These are phyloP conservation scores for Syritta pipiens DNA, from an alignment of 2,888 invertebrate genomes.

Conservation along the genomic window DNA sequence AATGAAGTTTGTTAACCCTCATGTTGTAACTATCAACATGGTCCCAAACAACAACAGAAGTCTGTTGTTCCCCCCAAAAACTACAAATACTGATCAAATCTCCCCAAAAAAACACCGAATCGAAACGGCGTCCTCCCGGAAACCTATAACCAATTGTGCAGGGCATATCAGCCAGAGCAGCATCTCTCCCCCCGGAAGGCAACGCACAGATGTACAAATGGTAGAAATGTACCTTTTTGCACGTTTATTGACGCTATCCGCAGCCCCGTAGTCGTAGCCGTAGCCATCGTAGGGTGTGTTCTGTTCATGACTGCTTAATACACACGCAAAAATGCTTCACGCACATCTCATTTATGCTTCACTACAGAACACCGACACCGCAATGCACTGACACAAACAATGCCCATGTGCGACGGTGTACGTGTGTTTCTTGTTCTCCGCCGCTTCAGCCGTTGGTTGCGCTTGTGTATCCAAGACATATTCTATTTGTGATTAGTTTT, in stretches of 20 bases:
- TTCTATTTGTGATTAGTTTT: slow-evolving; percentile 57
- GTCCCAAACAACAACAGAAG: too few species aligned
- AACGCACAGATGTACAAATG: slow-evolving; percentile 6
- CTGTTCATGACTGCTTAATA: slow-evolving; percentile 12
- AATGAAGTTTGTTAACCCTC: background rate
- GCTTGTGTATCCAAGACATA: slow-evolving; percentile 50
- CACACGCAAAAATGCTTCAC: slow-evolving; percentile 12
- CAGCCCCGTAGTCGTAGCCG: too few species aligned
- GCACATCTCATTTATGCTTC: slow-evolving; percentile 9
- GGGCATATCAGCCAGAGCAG: too few species aligned
- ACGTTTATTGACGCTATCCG: slow-evolving; percentile 15
- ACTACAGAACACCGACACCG: background rate
- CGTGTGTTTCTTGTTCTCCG: slow-evolving; percentile 34
- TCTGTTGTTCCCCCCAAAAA: too few species aligned
- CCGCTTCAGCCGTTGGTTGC: slow-evolving; percentile 43
- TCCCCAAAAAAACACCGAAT: too few species aligned
- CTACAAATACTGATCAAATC: too few species aligned
- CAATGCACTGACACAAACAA: background rate
- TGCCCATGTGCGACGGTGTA: too few species aligned
- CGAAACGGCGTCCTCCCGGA: too few species aligned
- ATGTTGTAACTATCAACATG: too few species aligned
- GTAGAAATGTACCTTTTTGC: background rate
- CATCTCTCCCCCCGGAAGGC: background rate
- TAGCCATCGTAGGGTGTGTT: slow-evolving; percentile 21
- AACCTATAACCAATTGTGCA: too few species aligned